Evolutionary conservation across 2,888 invertebrate genomes (phyloP).

Genomic region (Oithona nana): DNA sequence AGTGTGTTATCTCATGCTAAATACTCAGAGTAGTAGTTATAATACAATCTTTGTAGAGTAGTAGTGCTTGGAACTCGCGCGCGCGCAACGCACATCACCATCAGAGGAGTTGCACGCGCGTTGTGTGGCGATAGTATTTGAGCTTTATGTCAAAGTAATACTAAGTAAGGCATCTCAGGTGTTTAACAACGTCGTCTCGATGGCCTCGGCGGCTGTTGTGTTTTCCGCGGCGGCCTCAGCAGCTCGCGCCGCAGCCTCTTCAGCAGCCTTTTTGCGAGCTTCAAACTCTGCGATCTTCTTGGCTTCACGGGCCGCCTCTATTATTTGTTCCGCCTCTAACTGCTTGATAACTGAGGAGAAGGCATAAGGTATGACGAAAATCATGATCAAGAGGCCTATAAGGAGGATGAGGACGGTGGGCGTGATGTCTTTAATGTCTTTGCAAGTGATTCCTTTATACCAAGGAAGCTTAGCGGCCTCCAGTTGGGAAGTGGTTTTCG

Average conservation of each 20-base stretch:
- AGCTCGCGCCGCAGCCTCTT: background rate
- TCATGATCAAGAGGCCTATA: constrained; percentile 12
- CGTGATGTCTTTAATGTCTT: constrained; percentile 13
- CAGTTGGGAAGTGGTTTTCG: background rate
- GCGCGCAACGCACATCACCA: too few relatives aligned
- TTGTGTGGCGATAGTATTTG: too few relatives aligned
- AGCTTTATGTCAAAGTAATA: too few relatives aligned
- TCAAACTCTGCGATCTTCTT: background rate
- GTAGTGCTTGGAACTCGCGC: too few relatives aligned
- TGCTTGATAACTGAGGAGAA: constrained; percentile 15
- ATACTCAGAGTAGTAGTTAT: too few relatives aligned
- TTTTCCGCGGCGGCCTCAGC: background rate
- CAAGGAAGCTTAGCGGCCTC: constrained; percentile 11
- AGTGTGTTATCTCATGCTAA: too few relatives aligned
- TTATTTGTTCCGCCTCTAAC: constrained; percentile 5
- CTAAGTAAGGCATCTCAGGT: too few relatives aligned
- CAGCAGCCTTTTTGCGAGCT: background rate
- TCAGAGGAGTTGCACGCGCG: too few relatives aligned
- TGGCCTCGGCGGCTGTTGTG: background rate
- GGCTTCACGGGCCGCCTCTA: background rate
- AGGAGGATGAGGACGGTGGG: constrained; percentile 14
- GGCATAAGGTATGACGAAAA: constrained; percentile 15
- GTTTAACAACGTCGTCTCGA: background rate
- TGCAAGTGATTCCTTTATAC: constrained; percentile 12
- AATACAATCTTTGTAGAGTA: too few relatives aligned